Conservation (phyloP, 2,888 invertebrate species). For the Brachypalpus laphriformis region DNA sequence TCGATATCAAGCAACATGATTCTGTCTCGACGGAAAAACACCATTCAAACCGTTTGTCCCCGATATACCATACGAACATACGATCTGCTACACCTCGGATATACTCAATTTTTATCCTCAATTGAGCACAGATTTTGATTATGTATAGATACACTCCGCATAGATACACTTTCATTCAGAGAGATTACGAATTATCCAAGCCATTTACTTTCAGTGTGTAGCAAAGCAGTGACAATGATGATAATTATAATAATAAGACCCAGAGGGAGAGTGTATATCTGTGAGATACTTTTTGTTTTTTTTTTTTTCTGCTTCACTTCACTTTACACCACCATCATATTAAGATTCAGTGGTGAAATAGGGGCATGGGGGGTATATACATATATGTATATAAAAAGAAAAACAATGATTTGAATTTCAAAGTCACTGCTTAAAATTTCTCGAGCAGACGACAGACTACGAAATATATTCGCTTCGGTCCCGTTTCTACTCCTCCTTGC, state of each 20-base stretch:
- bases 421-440: conserved; percentile 43
- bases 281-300: conserved; percentile 27
- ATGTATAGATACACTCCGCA: neutral
- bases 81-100: conserved; percentile 9
- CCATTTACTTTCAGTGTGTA: conserved; percentile 58
- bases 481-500: neutral
- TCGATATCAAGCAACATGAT: neutral
- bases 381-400: neutral
- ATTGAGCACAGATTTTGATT: conserved; percentile 59
- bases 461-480: conserved; percentile 17
- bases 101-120: conserved; percentile 46
- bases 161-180: conserved; percentile 4
- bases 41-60: conserved; percentile 18
- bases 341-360: conserved; percentile 12
- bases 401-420: conserved; percentile 61
- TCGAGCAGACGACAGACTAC: conserved; percentile 9
- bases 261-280: conserved; percentile 23
- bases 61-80: neutral
- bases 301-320: conserved; percentile 37
- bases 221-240: conserved; percentile 57
- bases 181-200: conserved; percentile 67
- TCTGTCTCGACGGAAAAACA: neutral
- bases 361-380: neutral
- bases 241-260: conserved; percentile 70
- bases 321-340: conserved; percentile 43